Percentiles rank a stretch among this genome's conserved stretches.
These are phyloP conservation scores for Dicycla oo DNA, from an alignment of 2,888 invertebrate genomes.

Conservation along the genomic window DNA sequence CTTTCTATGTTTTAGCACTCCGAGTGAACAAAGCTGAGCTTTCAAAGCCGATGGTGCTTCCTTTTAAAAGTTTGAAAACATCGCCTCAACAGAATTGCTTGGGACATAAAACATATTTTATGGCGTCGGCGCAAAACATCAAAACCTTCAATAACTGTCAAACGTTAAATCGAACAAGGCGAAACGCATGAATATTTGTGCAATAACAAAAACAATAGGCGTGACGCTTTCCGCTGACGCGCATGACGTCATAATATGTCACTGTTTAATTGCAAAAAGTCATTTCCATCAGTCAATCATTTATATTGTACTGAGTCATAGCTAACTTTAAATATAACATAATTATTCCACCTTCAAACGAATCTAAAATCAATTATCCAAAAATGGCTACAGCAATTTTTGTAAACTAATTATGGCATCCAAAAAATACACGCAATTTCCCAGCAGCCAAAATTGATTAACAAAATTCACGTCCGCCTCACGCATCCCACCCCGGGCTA, in stretches of 20 bases:
- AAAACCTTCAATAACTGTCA: slow-evolving; percentile 84
- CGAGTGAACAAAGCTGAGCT: slow-evolving; percentile 79
- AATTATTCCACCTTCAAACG: slow-evolving; percentile 8
- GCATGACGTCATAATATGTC: slow-evolving; percentile 41
- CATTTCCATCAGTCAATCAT: slow-evolving; percentile 31
- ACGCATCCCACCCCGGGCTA: slow-evolving; percentile 68
- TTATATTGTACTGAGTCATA: slow-evolving; percentile 7
- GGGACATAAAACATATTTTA: slow-evolving; percentile 89
- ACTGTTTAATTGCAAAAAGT: slow-evolving; percentile 36
- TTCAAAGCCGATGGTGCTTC: slow-evolving; percentile 80
- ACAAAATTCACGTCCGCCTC: slow-evolving; percentile 74
- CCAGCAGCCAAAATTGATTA: slow-evolving; percentile 57
- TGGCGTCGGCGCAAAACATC: slow-evolving; percentile 84
- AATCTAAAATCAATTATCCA: background rate
- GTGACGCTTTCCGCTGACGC: slow-evolving; percentile 65
- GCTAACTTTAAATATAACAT: background rate
- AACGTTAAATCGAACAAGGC: slow-evolving; percentile 79
- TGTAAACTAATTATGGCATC: slow-evolving; percentile 18
- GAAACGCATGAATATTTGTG: slow-evolving; percentile 73
- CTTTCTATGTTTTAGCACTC: slow-evolving; percentile 84
- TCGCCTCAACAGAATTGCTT: slow-evolving; percentile 79
- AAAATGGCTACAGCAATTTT: slow-evolving; percentile 16
- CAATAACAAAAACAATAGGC: slow-evolving; percentile 68
- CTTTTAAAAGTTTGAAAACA: slow-evolving; percentile 84
- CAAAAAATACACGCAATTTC: slow-evolving; percentile 35